These are phyloP conservation scores for Acrobasis repandana DNA, from an alignment of 2,888 invertebrate species.

Conservation along the genomic window DNA sequence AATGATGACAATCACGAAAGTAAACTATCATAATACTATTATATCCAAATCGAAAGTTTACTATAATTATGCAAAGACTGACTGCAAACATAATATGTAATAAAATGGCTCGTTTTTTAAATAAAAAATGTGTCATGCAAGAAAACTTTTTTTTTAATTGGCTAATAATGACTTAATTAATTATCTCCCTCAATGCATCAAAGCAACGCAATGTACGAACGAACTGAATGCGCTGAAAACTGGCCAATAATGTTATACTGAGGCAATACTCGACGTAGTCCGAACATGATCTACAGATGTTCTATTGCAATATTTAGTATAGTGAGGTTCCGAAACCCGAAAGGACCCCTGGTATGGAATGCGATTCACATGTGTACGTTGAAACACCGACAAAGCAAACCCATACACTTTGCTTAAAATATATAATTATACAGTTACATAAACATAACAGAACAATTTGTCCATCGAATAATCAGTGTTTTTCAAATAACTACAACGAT, in stretches of 20 bases:
- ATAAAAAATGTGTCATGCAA: no score
- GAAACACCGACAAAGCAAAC: slow-evolving; percentile 38
- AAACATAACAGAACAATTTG: slow-evolving; percentile 56
- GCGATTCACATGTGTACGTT: slow-evolving; percentile 44
- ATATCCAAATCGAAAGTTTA: no score
- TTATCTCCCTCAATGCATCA: no score
- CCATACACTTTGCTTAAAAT: slow-evolving; percentile 61
- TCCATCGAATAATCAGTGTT: slow-evolving; percentile 54
- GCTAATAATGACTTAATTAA: no score
- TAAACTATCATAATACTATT: no score
- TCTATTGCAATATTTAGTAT: slow-evolving; percentile 19
- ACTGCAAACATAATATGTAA: no score
- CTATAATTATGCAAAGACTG: no score
- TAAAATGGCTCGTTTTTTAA: no score
- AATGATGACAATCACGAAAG: no score
- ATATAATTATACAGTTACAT: slow-evolving; percentile 62
- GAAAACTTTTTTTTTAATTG: no score
- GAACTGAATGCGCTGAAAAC: neutral
- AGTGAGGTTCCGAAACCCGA: slow-evolving; percentile 27
- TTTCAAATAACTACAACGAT: slow-evolving; percentile 55
- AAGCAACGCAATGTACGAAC: neutral
- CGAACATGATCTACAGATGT: slow-evolving; percentile 21
- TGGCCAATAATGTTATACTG: slow-evolving; percentile 9
- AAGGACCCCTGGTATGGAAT: slow-evolving; percentile 55
- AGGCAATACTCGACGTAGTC: slow-evolving; percentile 13